phyloP scores from a whole-genome alignment of 2,113 vertebrate genomes.

The Himantopus leucocephalus region DNA sequence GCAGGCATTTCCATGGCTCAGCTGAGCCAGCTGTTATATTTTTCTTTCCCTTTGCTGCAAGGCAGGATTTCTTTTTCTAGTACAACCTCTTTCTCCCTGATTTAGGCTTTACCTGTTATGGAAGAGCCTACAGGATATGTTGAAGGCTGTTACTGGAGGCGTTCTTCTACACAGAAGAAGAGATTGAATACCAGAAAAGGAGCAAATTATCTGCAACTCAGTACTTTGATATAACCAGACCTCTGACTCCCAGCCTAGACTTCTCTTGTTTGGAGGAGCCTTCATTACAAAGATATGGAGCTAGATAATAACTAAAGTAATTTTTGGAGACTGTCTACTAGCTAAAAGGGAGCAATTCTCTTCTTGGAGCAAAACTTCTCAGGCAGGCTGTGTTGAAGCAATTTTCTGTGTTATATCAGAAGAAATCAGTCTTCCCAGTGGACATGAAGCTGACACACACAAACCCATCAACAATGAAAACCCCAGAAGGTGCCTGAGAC shows the following conservation, averaged over 20 bases:
- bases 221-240: neutral
- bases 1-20: neutral
- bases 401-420: neutral
- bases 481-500: neutral
- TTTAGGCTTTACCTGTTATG: neutral
- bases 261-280: neutral
- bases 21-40: neutral
- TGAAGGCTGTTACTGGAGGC: neutral
- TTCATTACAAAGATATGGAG: neutral
- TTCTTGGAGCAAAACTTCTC: neutral
- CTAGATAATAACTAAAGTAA: neutral
- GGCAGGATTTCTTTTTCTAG: neutral
- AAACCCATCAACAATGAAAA: neutral
- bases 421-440: neutral
- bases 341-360: neutral
- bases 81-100: neutral
- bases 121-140: neutral
- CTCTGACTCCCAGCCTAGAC: neutral
- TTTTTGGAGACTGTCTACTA: neutral
- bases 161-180: neutral
- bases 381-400: neutral
- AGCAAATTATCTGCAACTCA: neutral
- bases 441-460: neutral
- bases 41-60: neutral
- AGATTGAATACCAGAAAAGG: neutral